phyloP scores from a whole-genome alignment of 2,113 vertebrate species.

The Meriones unguiculatus region DNA sequence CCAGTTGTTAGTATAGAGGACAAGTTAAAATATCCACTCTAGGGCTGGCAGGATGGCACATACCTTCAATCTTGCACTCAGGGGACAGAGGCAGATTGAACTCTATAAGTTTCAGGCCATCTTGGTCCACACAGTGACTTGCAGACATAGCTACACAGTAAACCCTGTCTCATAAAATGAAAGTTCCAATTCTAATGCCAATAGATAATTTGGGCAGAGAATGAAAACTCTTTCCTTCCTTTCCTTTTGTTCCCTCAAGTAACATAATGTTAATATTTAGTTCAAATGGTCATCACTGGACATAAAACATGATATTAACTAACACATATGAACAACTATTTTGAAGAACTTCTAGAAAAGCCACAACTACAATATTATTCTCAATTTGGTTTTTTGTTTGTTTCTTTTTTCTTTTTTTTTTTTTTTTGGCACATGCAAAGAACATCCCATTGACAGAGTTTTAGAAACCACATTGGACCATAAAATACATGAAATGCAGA shows the following conservation, averaged over 20 bases:
- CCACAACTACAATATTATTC: not conserved
- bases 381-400: not conserved
- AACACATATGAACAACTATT: not conserved
- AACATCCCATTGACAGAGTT: not conserved
- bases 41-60: no score
- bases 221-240: not conserved
- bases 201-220: not conserved
- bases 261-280: slow-evolving; percentile 24
- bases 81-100: not conserved
- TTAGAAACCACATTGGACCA: not conserved
- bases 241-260: not conserved
- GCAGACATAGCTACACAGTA: not conserved
- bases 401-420: not conserved
- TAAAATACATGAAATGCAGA: not conserved
- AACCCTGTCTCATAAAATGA: not conserved
- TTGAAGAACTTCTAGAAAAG: not conserved
- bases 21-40: not conserved
- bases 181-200: not conserved
- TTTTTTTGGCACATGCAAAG: not conserved
- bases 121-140: not conserved
- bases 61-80: not conserved
- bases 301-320: slow-evolving; percentile 29
- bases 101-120: not conserved
- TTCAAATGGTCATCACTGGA: not conserved
- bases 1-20: not conserved